Conservation (phyloP, 2,113 vertebrate genomes). For the Phodopus roborovskii region DNA sequence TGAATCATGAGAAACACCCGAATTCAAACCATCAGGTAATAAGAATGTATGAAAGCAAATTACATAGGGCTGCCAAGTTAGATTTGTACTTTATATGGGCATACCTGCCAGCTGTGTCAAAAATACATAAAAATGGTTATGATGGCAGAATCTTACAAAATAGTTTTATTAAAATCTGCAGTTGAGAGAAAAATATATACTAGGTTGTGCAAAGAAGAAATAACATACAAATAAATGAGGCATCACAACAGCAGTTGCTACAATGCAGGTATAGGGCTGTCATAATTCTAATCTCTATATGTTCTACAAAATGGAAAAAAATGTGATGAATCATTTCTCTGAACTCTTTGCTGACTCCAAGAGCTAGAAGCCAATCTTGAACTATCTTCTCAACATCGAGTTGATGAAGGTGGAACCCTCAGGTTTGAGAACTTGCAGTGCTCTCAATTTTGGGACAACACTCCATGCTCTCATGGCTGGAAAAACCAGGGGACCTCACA, state of each 20-base stretch:
- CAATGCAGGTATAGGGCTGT: background rate
- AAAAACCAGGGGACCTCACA: background rate
- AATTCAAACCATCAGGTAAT: background rate
- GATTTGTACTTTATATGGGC: background rate
- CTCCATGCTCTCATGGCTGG: background rate
- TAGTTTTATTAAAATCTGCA: conserved; percentile 17
- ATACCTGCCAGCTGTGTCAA: background rate
- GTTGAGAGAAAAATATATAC: background rate
- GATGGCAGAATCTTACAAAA: background rate
- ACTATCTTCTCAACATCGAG: background rate
- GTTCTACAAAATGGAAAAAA: background rate
- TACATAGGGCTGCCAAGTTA: background rate
- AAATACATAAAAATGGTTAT: background rate
- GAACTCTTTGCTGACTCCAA: background rate
- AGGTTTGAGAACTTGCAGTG: background rate
- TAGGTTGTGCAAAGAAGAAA: background rate
- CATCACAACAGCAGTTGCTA: background rate
- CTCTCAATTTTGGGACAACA: background rate
- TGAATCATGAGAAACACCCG: background rate
- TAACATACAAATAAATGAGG: background rate
- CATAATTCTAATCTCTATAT: background rate
- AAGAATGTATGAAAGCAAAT: conserved; percentile 29
- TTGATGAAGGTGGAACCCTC: background rate
- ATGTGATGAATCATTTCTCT: background rate
- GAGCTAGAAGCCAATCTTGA: background rate